Evolutionary conservation across 2,888 invertebrate genomes (phyloP), one percentile per base, ranked within the genome.

Genomic region (Ellobium chinense): DNA sequence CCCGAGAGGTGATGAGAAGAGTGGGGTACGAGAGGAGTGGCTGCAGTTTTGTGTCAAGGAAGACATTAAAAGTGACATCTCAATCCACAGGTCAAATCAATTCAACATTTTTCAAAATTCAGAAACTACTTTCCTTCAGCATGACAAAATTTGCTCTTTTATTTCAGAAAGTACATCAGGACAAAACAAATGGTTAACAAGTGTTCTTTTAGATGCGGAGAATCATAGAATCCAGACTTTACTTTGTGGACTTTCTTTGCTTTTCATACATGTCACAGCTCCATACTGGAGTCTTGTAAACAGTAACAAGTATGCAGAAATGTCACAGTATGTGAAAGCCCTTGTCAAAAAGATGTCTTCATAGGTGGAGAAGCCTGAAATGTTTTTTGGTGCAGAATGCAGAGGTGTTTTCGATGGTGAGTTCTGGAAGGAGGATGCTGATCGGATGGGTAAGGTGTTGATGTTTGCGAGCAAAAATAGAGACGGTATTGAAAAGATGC

Each of bases 81-180:
- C 21, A 9, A 73, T 56, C 34, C 31, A 31, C 73, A 73, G 60
- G 56, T 4, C 31, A 1, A 73, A 73, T n/a, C 24, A 60, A 21
- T 73, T 73, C 34, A 73, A 73, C 58, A 9, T 73, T n/a, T 73
- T 73, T 60, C 58, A 73, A n/a, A 60, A 58, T 60, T 9, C 73
- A 56, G 36, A 27, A 9, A 60, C 73, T 7, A 1, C 14, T 9
- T 31, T 73, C n/a, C 12, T 14, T 27, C 60, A 58, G 18, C 2
- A 9, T 14, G 9, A 34, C 24, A 3, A 73, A 9, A 73, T 73
- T 34, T 12, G 7, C 27, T 14, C 3, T 3, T 73, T 58, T 36
- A 14, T 58, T 31, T 21, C n/a, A 2, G 9, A 9, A 31, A 12
- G 21, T 60, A n/a, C 7, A 9, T 27, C 21, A 1, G 7, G 9